phyloP scores from a whole-genome alignment of 2,113 vertebrate genomes.

The Tretioscincus oriximinensis region DNA sequence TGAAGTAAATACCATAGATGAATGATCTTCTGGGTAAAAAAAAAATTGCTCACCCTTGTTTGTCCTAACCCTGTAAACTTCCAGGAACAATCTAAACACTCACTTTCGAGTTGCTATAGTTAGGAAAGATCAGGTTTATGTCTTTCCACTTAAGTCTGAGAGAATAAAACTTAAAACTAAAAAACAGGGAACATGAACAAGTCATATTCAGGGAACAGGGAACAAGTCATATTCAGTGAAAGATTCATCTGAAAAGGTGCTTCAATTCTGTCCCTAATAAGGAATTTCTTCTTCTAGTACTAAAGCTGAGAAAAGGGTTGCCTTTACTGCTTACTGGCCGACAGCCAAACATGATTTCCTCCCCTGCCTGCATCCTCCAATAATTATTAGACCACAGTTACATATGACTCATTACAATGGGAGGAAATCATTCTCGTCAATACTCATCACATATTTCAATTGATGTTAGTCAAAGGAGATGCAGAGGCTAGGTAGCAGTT shows the following conservation, averaged over 20 bases:
- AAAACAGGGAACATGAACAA: not conserved
- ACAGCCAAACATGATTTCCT: not conserved
- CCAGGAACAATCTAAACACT: no score
- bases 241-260: not conserved
- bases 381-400: not conserved
- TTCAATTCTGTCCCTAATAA: not conserved
- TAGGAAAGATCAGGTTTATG: no score
- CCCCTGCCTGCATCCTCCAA: not conserved
- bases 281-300: not conserved
- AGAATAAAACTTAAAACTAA: not conserved
- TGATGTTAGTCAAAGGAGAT: no score
- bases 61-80: no score
- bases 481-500: not conserved
- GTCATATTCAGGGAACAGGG: not conserved
- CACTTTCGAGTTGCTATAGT: no score
- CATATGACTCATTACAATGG: not conserved
- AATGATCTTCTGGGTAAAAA: no score
- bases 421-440: not conserved
- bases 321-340: not conserved
- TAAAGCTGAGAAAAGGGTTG: not conserved
- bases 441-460: not conserved
- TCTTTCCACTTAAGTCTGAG: not conserved
- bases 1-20: no score
- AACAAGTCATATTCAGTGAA: not conserved
- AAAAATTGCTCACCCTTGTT: no score